A percentile compares a stretch with the other conserved stretches of the same genome.
Evolutionary conservation across 2,113 vertebrate genomes (phyloP).

Genomic region (Myxocyprinus asiaticus): DNA sequence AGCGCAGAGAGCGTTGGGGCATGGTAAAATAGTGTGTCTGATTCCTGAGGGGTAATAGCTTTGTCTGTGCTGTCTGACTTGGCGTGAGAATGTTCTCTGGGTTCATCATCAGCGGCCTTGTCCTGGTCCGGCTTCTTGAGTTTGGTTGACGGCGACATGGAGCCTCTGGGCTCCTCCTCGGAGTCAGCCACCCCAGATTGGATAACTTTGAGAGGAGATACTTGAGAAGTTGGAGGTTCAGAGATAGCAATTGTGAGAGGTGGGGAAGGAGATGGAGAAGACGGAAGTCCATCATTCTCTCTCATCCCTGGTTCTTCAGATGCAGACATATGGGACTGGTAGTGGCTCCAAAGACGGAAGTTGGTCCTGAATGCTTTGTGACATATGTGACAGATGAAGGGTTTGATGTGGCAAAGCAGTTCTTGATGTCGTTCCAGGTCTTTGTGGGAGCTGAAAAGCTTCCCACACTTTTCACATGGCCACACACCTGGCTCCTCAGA

Average conservation of each 20-base stretch:
- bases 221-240: constrained; percentile 70
- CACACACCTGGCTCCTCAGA: constrained; percentile 82
- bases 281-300: constrained; percentile 77
- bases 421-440: constrained; percentile 97
- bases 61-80: constrained; percentile 79
- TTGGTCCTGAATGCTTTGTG: constrained; percentile 98
- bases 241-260: constrained; percentile 67
- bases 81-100: constrained; percentile 65
- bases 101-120: constrained; percentile 65
- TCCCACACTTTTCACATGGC: constrained; percentile 97
- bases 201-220: constrained; percentile 58
- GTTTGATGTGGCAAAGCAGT: constrained; percentile 95
- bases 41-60: constrained; percentile 84
- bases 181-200: constrained; percentile 44
- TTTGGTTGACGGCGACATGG: constrained; percentile 67
- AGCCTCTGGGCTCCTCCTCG: constrained; percentile 64
- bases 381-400: constrained; percentile 97
- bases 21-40: constrained; percentile 95
- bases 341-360: constrained; percentile 98
- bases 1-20: constrained; percentile 93
- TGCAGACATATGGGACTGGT: constrained; percentile 93
- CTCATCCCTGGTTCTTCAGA: constrained; percentile 68
- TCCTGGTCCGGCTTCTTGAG: constrained; percentile 81
- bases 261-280: constrained; percentile 84
- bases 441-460: constrained; percentile 87